Percentiles rank a stretch among this genome's conserved stretches.
phyloP scores from a whole-genome alignment of 2,113 vertebrate genomes.

The crab-eating macaque (Macaca fascicularis) region T2T-MFA8v1.1 NC_088377.1:173599001-173599500 shows the following conservation, averaged over 20 bases:
- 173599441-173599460: constrained; percentile 68
- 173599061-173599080: neutral
- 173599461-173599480: constrained; percentile 81
- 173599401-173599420: constrained; percentile 67
- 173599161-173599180: neutral
- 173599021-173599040: neutral
- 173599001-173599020: neutral
- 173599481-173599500: constrained; percentile 66
- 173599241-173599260: neutral
- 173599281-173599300: neutral
- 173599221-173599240: neutral
- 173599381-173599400: neutral
- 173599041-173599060: neutral
- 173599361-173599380: neutral
- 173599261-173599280: neutral
- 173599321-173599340: constrained; percentile 27
- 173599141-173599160: neutral
- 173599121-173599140: neutral
- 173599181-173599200: neutral
- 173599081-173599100: neutral
- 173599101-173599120: neutral
- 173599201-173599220: neutral
- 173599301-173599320: neutral
- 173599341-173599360: neutral
- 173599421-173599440: constrained; percentile 71